phyloP scores from a whole-genome alignment of 2,113 vertebrate genomes.

The Phalacrocorax carbo region DNA sequence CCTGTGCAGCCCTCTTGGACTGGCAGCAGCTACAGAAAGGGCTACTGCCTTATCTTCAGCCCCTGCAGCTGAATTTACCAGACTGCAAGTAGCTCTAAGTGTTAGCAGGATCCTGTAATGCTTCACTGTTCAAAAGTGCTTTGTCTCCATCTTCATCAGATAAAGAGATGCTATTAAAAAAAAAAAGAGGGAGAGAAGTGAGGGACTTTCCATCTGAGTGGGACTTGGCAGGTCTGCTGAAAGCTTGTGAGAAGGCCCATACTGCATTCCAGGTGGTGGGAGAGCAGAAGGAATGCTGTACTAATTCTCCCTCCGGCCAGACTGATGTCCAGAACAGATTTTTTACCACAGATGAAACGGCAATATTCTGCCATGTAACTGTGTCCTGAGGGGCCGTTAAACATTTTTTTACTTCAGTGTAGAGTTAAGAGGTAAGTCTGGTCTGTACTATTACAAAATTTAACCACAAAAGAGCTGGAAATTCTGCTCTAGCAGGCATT shows the following conservation, averaged over 20 bases:
- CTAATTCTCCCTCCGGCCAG: conserved; percentile 17
- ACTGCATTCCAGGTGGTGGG: conserved; percentile 41
- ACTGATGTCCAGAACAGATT: conserved; percentile 52
- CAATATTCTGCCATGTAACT: conserved; percentile 4
- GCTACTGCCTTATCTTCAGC: neutral
- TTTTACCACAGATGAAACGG: neutral
- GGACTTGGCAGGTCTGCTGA: conserved; percentile 21
- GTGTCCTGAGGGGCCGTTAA: neutral
- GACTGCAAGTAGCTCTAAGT: neutral
- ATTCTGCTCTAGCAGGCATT: neutral
- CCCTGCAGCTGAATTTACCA: neutral
- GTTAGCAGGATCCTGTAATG: neutral
- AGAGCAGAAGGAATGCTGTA: conserved; percentile 49
- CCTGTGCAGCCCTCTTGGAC: neutral
- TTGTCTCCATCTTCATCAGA: neutral
- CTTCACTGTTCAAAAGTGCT: neutral
- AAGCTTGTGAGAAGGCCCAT: conserved; percentile 17
- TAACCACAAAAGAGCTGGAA: conserved; percentile 38
- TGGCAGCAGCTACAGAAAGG: neutral
- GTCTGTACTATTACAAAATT: neutral
- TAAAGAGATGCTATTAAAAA: neutral
- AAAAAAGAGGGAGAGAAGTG: neutral
- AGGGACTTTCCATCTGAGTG: neutral
- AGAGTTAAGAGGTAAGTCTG: conserved; percentile 9
- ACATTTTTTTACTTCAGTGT: neutral